Conservation (phyloP, 2,888 invertebrate genomes). For the Cerastoderma edule region DNA sequence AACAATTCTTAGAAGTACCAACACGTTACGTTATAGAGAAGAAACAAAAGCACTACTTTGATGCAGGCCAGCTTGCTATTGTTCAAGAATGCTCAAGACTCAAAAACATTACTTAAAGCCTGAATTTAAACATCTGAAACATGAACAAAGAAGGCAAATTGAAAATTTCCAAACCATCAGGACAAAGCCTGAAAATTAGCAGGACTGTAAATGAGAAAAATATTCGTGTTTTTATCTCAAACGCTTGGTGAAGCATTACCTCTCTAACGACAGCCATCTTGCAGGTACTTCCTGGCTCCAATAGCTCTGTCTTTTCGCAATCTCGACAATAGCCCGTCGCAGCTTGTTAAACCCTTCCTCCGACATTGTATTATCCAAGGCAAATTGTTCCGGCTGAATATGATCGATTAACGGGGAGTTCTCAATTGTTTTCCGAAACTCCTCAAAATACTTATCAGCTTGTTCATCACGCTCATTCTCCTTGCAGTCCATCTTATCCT, state of each 20-base stretch:
- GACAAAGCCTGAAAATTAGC: too few species aligned
- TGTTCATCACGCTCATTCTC: conserved; percentile 28
- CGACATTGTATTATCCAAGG: conserved; percentile 39
- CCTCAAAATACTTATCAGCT: conserved; percentile 52
- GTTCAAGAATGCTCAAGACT: too few species aligned
- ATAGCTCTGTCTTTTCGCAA: conserved; percentile 53
- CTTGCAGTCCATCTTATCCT: conserved; percentile 33
- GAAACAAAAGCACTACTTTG: too few species aligned
- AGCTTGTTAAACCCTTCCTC: conserved; percentile 43
- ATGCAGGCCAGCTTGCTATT: too few species aligned
- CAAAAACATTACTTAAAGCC: too few species aligned
- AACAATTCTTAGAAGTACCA: too few species aligned
- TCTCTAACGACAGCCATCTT: conserved; percentile 52
- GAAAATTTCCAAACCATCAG: too few species aligned
- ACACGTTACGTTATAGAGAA: too few species aligned
- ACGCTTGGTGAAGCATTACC: conserved; percentile 20
- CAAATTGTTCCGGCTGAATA: conserved; percentile 58
- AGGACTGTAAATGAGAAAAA: too few species aligned
- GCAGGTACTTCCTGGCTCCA: conserved; percentile 59
- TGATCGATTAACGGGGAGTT: conserved; percentile 52
- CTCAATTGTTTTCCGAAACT: conserved; percentile 44
- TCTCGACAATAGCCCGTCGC: conserved; percentile 50
- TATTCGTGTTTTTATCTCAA: too few species aligned
- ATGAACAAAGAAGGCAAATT: too few species aligned
- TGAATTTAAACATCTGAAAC: too few species aligned